Evolutionary conservation across 2,113 vertebrate species (phyloP), one percentile per base, ranked within the genome.

Genomic region (Myanophis thanlyinensis): DNA sequence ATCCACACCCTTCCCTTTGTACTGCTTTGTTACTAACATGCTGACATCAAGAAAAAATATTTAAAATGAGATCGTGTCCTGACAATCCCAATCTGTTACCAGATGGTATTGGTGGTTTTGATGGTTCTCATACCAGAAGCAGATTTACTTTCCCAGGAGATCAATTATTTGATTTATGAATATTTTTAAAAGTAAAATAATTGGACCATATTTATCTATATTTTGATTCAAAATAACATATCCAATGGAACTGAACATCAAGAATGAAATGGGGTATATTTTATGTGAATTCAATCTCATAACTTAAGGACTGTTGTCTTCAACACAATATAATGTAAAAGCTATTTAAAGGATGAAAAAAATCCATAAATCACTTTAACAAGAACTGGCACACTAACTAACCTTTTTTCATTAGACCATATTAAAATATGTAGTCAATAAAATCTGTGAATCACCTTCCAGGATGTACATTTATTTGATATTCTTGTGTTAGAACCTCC

Each of bases 1-100:
- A 91, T 53, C 46, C 93, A 3, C 87, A 95, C 23, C 53, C 47
- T 51, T 89, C 40, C 12, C 46, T 89, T 56, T 56, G 30, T 91
- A 35, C 5, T 1, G 49, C 46, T 93, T 95, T 85, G 88, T 95
- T 93, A 93, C 91, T 96, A 91, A 95, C 93, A 94, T 88, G 49
- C 47, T 94, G 91, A 91, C 88, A 87, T 88, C 46, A 80, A 46
- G 89, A 92, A 95, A 62, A 89, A 94, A 54, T 3, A 49, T 59
- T 59, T 87, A 95, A 92, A 88, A 95, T 96, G 95, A 97, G 95
- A 88, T 95, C 94, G 93, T 89, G 85, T 89, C 95, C 90, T 86
- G 96, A 90, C 54, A 92, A 96, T 93, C 93, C 95, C 95, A 91
- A 93, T 54, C 88, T 95, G 11, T 91, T 95, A 90, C 95, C 95